Evolutionary conservation across 2,888 invertebrate species (phyloP).

Genomic region (Aphidius colemani): DNA sequence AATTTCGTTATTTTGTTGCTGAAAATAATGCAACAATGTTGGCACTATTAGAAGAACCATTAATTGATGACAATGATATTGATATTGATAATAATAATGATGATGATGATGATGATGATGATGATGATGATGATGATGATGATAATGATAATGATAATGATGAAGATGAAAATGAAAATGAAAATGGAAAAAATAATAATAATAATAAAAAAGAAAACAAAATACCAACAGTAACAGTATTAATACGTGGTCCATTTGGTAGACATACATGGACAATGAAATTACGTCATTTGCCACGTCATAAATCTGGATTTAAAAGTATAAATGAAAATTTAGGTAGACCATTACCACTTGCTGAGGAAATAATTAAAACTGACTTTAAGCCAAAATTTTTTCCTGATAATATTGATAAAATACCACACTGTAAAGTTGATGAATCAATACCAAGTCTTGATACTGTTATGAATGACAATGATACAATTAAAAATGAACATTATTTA

Average conservation of each 20-base stretch:
- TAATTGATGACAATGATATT: slow-evolving; percentile 73
- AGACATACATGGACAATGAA: slow-evolving; percentile 94
- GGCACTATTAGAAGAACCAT: slow-evolving; percentile 87
- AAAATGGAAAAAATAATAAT: too few species aligned
- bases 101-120: slow-evolving; percentile 69
- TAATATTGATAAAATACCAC: slow-evolving; percentile 76
- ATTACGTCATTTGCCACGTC: slow-evolving; percentile 83
- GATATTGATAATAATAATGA: slow-evolving; percentile 63
- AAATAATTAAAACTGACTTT: slow-evolving; percentile 70
- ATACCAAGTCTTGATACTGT: slow-evolving; percentile 87
- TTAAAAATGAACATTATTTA: slow-evolving; percentile 67
- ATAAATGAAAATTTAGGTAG: slow-evolving; percentile 70
- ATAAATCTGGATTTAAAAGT: slow-evolving; percentile 73
- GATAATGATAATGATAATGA: too few species aligned
- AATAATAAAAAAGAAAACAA: slow-evolving; percentile 17
- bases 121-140: too few species aligned
- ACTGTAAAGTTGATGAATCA: slow-evolving; percentile 80
- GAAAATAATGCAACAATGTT: slow-evolving; percentile 84
- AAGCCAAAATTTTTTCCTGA: slow-evolving; percentile 81
- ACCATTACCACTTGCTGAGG: slow-evolving; percentile 77
- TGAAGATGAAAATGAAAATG: too few species aligned
- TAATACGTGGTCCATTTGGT: slow-evolving; percentile 92
- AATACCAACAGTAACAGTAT: slow-evolving; percentile 85
- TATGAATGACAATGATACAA: slow-evolving; percentile 63
- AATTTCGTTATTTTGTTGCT: slow-evolving; percentile 87